Base-by-base conservation (phyloP, 2,797 vertebrate species). In the Knipowitschia caucasica region DNA sequence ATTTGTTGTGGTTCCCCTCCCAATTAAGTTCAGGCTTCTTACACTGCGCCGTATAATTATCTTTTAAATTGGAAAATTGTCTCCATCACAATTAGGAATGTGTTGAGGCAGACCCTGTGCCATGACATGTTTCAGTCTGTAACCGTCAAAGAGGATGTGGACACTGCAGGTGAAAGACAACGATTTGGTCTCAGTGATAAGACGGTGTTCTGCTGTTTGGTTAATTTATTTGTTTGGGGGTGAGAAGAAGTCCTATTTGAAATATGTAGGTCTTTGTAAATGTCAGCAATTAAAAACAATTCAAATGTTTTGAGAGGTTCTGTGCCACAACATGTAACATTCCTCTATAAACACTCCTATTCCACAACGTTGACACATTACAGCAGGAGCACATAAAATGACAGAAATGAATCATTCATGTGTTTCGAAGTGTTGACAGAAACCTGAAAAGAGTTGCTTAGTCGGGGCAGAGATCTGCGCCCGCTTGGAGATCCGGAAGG, bases 391-490 rank as follows among this genome's bases (percentile, higher is more conserved):
- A n/a, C n/a, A 20, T 17, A 35, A 35, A 38, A 9, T 18, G 35
- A 17, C 17, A 38, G 8, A 38, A 18, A 18, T 18, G 1, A 10
- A 18, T 8, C 4, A 1, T 21, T 14, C 17, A 4, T 24, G 25
- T 8, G 25, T 43, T 24, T 7, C 2, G 3, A 25, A 43, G 8
- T 2, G 24, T 0, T 25, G 42, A 33, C 2, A 7, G 39, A 7
- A 78, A 95, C 95, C 92, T 89, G 93, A 84, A 82, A 98, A 96
- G 60, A 98, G 92, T 76, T 96, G 93, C 67, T 92, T 92, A 46
- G 94, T 96, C 67, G 94, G 95, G 25, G 93, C 93, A 0, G 93
- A 94, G 83, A 98, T 91, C 84, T 96, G 94, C 38, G 94, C 94
- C 63, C 89, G 92, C 60, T 93, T 92, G 53, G 79, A 82, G 73